A percentile compares a stretch with the other conserved stretches of the same genome.
These are phyloP conservation scores for Hipparchia semele DNA, from an alignment of 2,888 invertebrate genomes.

Conservation along the genomic window DNA sequence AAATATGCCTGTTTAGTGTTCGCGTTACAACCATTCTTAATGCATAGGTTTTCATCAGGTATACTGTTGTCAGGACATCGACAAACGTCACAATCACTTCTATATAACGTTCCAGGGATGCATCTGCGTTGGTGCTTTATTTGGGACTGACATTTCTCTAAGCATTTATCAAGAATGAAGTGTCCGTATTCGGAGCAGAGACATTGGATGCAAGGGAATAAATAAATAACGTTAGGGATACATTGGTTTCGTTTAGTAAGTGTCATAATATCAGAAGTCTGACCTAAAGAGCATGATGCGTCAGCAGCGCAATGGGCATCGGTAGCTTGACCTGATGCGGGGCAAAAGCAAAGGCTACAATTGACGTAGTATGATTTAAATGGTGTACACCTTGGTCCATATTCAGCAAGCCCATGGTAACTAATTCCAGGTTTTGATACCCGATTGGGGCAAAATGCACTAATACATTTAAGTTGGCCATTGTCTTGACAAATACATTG, in stretches of 20 bases:
- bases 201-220: slow-evolving; percentile 69
- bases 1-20: slow-evolving; percentile 43
- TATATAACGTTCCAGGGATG: slow-evolving; percentile 60
- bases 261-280: slow-evolving; percentile 36
- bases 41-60: slow-evolving; percentile 54
- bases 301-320: slow-evolving; percentile 68
- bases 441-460: slow-evolving; percentile 52
- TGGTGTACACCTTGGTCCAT: slow-evolving; percentile 59
- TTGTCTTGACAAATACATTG: slow-evolving; percentile 68
- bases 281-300: slow-evolving; percentile 55
- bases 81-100: slow-evolving; percentile 63
- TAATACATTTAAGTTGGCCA: slow-evolving; percentile 59
- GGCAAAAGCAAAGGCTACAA: slow-evolving; percentile 69
- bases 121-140: slow-evolving; percentile 47
- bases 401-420: slow-evolving; percentile 30
- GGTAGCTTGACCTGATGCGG: slow-evolving; percentile 60
- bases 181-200: slow-evolving; percentile 63
- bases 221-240: slow-evolving; percentile 70
- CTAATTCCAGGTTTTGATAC: slow-evolving; percentile 18
- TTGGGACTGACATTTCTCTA: slow-evolving; percentile 57
- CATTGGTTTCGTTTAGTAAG: slow-evolving; percentile 54
- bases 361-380: slow-evolving; percentile 66
- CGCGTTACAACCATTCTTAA: slow-evolving; percentile 50
- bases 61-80: slow-evolving; percentile 60
- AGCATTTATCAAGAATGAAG: slow-evolving; percentile 62